Evolutionary conservation across 2,113 vertebrate genomes (phyloP), one percentile per base, ranked within the genome.

Genomic region (Cryptomyrus ogoouensis): DNA sequence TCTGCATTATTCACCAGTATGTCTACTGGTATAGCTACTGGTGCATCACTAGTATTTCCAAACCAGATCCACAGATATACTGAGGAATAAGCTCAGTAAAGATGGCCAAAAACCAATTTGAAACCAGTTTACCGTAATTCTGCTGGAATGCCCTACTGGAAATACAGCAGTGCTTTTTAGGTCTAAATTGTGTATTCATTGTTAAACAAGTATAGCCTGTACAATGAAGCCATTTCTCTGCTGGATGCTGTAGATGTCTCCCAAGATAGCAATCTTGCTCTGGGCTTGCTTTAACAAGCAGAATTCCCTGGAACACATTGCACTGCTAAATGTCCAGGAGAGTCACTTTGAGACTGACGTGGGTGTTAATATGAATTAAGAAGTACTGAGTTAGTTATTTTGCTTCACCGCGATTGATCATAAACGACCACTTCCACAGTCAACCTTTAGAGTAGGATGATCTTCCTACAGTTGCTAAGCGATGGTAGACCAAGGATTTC

Each of bases 201-300:
- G 74, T 80, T 80, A 80, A 77, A 77, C 70, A 19, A 39, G 35
- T 80, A 80, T 42, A 35, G 39, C 42, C 27, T 80, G 35, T 80
- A 17, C 74, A 80, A 80, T 39, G 74, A 80, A 80, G 35, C 35
- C 15, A 42, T 17, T 80, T 80, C 74, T 80, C 5, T 39, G 74
- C 13, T 35, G 13, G 74, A 80, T 80, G 35, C 74, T 19, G 74
- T 39, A 80, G 35, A 19, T 19, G 15, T 80, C 74, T 80, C 74
- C 74, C 74, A 15, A 80, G 89, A 89, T 47, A 66, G 87, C 70
- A 80, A 85, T 93, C 87, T 89, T 91, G 91, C 92, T 27, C 50
- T 35, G 88, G 90, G 90, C 80, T 90, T 74, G 90, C 90, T 89
- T 92, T 90, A 91, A 91, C 92, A 90, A 90, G 56, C 84, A 70